Evolutionary conservation across 2,113 vertebrate genomes (phyloP).

Genomic region (human (Homo sapiens)): GRCh38 chr6:134644501-134645000

Average conservation of each 20-base stretch:
- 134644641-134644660: slow-evolving; percentile 72
- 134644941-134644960: not conserved
- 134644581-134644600: slow-evolving; percentile 54
- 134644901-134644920: not conserved
- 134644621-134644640: slow-evolving; percentile 58
- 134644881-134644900: not conserved
- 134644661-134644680: slow-evolving; percentile 63
- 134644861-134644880: not conserved
- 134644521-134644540: not conserved
- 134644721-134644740: slow-evolving; percentile 50
- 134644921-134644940: not conserved
- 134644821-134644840: slow-evolving; percentile 33
- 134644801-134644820: slow-evolving; percentile 29
- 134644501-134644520: not conserved
- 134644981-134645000: not conserved
- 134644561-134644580: slow-evolving; percentile 25
- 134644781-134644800: slow-evolving; percentile 47
- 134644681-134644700: slow-evolving; percentile 44
- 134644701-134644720: not conserved
- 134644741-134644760: slow-evolving; percentile 42
- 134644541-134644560: not conserved
- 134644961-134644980: not conserved
- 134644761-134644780: slow-evolving; percentile 25
- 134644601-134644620: slow-evolving; percentile 40
- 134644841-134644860: not conserved